Base-by-base conservation (phyloP, 2,113 vertebrate genomes). In the Coregonus clupeaformis region DNA sequence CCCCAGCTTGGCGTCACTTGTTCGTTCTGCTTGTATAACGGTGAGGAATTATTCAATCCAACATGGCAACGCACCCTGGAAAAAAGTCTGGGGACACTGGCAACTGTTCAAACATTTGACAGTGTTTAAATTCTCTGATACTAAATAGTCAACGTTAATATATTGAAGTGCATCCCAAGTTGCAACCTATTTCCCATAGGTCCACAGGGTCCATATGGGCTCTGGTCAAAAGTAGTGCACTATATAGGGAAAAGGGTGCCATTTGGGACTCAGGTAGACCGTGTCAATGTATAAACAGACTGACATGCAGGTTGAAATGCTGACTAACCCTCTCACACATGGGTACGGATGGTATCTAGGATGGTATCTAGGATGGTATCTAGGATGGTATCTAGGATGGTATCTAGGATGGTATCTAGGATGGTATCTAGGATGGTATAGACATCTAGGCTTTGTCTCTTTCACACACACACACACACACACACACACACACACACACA, bases 111-210 rank as follows among this genome's bases (percentile, higher is more conserved):
- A 55, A 82, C 49, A 68, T 27, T 49, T 62, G 52, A 68, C 65
- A 18, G 71, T 42, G 55, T 86, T 84, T 83, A 75, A 69, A 81
- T 69, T 76, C 62, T 65, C 71, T 69, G 45, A 32, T 52, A 11
- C 27, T 74, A 60, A 71, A 63, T 73, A 81, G 65, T 77, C 79
- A 84, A 81, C 27, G 30, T 36, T n/a, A 45, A 73, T 60, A 55
- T 79, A 6, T 36, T 7, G 1, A 7, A 2, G 6, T 36, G 6
- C 32, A 36, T 36, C 6, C 32, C 32, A 36, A 7, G 1, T 36
- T 6, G 32, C 32, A 36, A 6, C 6, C 32, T 36, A 36, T 36
- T 36, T 6, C 32, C 32, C 6, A 36, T 36, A 36, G 6, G 32
- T 36, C 1, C 6, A 2, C 32, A 36, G 32, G 6, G 6, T 36